These are phyloP conservation scores for Cataglyphis cursor DNA, from an alignment of 2,888 invertebrate species.

Conservation along the genomic window DNA sequence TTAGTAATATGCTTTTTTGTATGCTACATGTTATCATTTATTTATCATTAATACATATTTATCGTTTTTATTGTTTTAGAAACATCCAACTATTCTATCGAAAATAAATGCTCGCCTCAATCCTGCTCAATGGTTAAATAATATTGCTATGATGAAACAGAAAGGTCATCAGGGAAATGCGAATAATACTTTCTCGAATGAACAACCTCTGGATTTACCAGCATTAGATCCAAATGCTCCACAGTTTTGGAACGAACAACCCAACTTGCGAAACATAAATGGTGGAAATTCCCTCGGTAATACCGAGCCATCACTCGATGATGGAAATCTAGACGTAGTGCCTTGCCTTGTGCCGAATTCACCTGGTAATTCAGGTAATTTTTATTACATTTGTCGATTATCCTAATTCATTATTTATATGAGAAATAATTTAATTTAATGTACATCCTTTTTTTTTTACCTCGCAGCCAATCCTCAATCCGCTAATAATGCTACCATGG, in stretches of 20 bases:
- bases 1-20: neutral
- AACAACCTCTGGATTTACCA: slow-evolving; percentile 85
- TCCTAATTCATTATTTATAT: neutral
- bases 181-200: slow-evolving; percentile 83
- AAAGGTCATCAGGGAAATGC: slow-evolving; percentile 89
- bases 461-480: slow-evolving; percentile 83
- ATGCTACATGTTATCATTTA: neutral
- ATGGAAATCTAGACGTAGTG: slow-evolving; percentile 85
- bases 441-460: slow-evolving; percentile 45
- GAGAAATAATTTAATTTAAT: slow-evolving; percentile 37
- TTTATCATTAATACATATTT: slow-evolving; percentile 43
- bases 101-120: slow-evolving; percentile 95
- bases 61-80: slow-evolving; percentile 88
- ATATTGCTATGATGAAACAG: slow-evolving; percentile 92
- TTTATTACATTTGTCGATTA: slow-evolving; percentile 3
- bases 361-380: slow-evolving; percentile 84
- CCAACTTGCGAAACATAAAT: slow-evolving; percentile 84
- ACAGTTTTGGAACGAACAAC: slow-evolving; percentile 85
- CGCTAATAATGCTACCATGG: slow-evolving; percentile 83
- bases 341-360: slow-evolving; percentile 86
- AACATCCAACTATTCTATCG: slow-evolving; percentile 90
- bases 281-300: slow-evolving; percentile 85
- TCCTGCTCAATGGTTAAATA: slow-evolving; percentile 93
- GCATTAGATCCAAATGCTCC: slow-evolving; percentile 84
- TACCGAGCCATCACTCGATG: slow-evolving; percentile 85